These are phyloP conservation scores for Caenorhabditis virilis DNA, from an alignment of 2,888 invertebrate species.

Conservation along the genomic window DNA sequence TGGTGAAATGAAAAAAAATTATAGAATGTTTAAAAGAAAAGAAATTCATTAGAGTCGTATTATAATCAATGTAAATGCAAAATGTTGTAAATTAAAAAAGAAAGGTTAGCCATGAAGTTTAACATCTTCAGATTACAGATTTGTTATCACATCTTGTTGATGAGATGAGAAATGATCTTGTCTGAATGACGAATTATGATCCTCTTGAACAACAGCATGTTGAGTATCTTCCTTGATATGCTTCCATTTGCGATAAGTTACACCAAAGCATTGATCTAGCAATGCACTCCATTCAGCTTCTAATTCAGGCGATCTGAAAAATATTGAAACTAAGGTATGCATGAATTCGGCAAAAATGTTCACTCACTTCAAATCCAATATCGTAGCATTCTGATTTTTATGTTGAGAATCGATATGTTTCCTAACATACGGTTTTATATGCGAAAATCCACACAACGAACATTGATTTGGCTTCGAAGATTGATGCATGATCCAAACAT, in stretches of 20 bases:
- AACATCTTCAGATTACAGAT: constrained; percentile 5
- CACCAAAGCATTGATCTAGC: constrained; percentile 35
- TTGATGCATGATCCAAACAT: constrained; percentile 42
- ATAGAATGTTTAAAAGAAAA: neutral
- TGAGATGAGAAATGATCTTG: constrained; percentile 26
- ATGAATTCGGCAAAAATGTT: neutral
- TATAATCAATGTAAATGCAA: neutral
- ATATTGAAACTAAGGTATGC: neutral
- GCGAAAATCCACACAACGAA: constrained; percentile 33
- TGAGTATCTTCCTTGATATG: constrained; percentile 28
- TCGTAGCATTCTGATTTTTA: constrained; percentile 22
- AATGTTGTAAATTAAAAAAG: neutral
- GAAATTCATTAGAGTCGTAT: neutral
- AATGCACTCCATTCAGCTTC: constrained; percentile 36
- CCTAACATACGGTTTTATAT: constrained; percentile 38
- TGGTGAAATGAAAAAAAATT: constrained; percentile 2
- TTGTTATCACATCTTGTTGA: constrained; percentile 25
- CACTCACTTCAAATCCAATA: constrained; percentile 31
- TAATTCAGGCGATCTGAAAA: constrained; percentile 24
- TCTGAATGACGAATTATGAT: constrained; percentile 5
- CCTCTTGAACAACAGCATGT: constrained; percentile 1
- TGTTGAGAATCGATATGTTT: constrained; percentile 37
- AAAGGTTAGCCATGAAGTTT: neutral
- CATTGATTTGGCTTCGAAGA: constrained; percentile 38
- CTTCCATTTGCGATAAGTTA: constrained; percentile 42